Base-by-base conservation (phyloP, 1,140 invertebrate genomes). In the Ostrea edulis region DNA sequence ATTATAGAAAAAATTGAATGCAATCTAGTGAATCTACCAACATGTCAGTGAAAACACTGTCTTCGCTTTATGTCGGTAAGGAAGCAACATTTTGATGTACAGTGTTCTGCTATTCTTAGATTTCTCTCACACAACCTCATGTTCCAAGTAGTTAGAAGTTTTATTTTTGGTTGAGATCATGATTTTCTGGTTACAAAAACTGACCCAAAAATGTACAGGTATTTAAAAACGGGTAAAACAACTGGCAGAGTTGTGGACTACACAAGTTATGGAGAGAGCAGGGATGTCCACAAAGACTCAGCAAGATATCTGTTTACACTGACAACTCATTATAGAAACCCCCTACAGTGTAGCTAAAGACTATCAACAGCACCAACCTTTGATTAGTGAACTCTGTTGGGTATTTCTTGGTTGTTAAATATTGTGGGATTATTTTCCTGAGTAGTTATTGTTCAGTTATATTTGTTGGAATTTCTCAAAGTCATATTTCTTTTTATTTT, bases 261-360 rank as follows among this genome's bases (percentile, higher is more conserved):
- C 9, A 86, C 86, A 51, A 87, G 58, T 29, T 58, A 82, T 89
- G 8, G 84, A 84, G 53, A 54, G 82, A 54, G 35, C 0, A 52
- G 20, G 54, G 53, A 85, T 55, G 55, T 29, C 25, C 22, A 22
- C 22, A 85, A n/a, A 14, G 29, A 17, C 51, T 58, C 53, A 85
- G 44, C n/a, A 25, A 83, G 51, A 52, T 51, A 14, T 83, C 82
- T 0, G 25, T 14, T 29, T 25, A 29, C 68, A 25, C 9, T 62
- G 58, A n/a, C 35, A n/a, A 62, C 58, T 62, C 58, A 14, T 14
- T 25, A 17, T 25, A 17, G 12, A 35, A 17, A 0, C 12, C 17
- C 17, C 55, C 55, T 20, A 62, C 17, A 62, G 55, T 62, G 29
- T 35, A 77, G n/a, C n/a, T n/a, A n/a, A n/a, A n/a, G 17, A 17